phyloP scores from a whole-genome alignment of 1,140 invertebrate genomes.

The Euura saliciscinereae region DNA sequence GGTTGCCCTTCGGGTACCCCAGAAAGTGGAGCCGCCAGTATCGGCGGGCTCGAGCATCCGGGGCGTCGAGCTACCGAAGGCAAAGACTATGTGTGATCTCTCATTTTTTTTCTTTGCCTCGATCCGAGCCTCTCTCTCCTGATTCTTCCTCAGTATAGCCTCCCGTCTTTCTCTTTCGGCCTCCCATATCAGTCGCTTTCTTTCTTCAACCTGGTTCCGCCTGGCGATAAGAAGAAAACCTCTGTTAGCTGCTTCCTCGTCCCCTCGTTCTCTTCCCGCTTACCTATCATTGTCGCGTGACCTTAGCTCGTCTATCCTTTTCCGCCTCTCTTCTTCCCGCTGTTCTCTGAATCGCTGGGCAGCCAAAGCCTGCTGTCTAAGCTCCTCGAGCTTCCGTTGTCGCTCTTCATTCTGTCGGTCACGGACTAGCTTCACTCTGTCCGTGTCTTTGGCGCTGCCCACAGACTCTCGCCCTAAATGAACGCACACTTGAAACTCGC shows the following conservation, averaged over 20 bases:
- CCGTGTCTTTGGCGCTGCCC: slow-evolving; percentile 52
- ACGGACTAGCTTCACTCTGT: slow-evolving; percentile 65
- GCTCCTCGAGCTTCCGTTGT: slow-evolving; percentile 82
- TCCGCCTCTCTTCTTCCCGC: slow-evolving; percentile 81
- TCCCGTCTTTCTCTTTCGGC: slow-evolving; percentile 84
- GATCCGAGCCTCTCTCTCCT: slow-evolving; percentile 81
- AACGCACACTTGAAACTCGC: neutral
- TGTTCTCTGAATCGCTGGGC: slow-evolving; percentile 88
- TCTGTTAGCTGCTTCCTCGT: neutral
- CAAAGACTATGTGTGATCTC: slow-evolving; percentile 71
- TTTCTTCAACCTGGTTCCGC: slow-evolving; percentile 78
- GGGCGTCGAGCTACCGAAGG: slow-evolving; percentile 88
- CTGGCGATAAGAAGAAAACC: slow-evolving; percentile 29
- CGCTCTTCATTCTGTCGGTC: slow-evolving; percentile 87
- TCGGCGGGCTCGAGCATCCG: slow-evolving; percentile 83
- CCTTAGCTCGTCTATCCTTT: slow-evolving; percentile 80
- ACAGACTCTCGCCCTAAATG: slow-evolving; percentile 53
- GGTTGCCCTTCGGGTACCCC: slow-evolving; percentile 83
- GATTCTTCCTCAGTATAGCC: slow-evolving; percentile 82
- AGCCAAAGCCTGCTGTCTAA: slow-evolving; percentile 82
- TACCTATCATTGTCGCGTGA: slow-evolving; percentile 75
- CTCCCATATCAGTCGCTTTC: slow-evolving; percentile 85
- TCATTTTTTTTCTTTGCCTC: slow-evolving; percentile 76
- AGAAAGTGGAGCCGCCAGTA: slow-evolving; percentile 74
- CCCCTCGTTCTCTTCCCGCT: neutral